Percentiles rank a stretch among this genome's conserved stretches.
phyloP scores from a whole-genome alignment of 2,797 vertebrate species.

The Gymnopithys bicolor region DNA sequence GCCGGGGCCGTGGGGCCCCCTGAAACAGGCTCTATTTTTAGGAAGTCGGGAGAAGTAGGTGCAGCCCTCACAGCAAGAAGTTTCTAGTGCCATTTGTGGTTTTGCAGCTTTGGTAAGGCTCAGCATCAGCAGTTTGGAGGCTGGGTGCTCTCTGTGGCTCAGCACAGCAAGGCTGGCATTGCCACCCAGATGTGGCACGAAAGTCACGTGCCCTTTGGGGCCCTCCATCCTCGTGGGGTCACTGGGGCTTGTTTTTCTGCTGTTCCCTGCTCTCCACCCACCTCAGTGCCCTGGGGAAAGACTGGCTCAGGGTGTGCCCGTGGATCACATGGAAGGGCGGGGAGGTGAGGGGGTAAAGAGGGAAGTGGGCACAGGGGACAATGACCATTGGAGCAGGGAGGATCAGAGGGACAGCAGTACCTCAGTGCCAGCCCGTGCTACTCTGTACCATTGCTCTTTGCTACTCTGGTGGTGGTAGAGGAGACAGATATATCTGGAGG shows the following conservation, averaged over 20 bases:
- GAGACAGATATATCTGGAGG: neutral
- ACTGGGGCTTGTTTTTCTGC: neutral
- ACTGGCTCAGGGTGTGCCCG: fast-evolving
- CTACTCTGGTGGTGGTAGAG: neutral
- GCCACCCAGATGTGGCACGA: fast-evolving
- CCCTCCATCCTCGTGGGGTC: neutral
- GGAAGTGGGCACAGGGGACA: neutral
- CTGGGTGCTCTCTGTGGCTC: neutral
- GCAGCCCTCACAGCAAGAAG: slow-evolving; percentile 40
- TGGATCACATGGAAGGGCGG: neutral
- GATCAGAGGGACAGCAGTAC: neutral
- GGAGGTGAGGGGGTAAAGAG: neutral
- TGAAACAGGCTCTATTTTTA: slow-evolving; percentile 72
- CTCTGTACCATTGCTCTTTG: neutral
- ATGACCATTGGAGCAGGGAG: fast-evolving
- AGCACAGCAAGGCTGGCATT: neutral
- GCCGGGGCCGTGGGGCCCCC: slow-evolving; percentile 4
- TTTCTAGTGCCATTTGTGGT: slow-evolving; percentile 57
- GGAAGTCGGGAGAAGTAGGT: slow-evolving; percentile 67
- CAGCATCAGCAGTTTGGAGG: neutral
- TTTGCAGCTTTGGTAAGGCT: neutral
- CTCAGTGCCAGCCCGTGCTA: too few relatives aligned
- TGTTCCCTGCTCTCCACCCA: neutral
- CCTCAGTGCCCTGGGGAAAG: neutral
- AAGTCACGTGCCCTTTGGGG: fast-evolving